Evolutionary conservation across 2,888 invertebrate genomes (phyloP).

Genomic region (Exocentrus adspersus): DNA sequence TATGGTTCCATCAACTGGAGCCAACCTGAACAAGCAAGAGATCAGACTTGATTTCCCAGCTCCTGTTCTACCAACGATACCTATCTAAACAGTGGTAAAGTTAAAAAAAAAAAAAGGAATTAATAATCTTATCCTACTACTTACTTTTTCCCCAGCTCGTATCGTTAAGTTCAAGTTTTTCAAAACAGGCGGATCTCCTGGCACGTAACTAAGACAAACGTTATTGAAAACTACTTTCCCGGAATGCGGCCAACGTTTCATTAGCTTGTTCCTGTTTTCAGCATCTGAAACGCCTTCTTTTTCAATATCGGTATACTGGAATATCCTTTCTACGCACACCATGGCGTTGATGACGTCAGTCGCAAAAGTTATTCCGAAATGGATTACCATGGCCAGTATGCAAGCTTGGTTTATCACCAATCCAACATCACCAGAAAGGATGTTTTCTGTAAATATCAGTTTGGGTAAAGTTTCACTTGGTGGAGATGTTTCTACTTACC

Average conservation of each 20-base stretch:
- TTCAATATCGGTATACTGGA: not conserved
- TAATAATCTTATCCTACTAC: too few relatives aligned
- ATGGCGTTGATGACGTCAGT: not conserved
- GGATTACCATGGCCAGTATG: not conserved
- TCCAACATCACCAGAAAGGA: not conserved
- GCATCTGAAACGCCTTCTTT: not conserved
- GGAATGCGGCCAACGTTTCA: conserved; percentile 68
- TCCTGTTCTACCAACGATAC: conserved; percentile 29
- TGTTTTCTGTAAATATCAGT: not conserved
- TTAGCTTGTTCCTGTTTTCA: not conserved
- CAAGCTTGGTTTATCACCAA: not conserved
- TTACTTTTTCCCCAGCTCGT: conserved; percentile 73
- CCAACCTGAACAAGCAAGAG: conserved; percentile 83
- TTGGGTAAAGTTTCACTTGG: not conserved
- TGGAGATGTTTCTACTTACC: conserved; percentile 59
- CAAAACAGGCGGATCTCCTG: conserved; percentile 73
- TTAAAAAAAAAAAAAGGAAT: too few relatives aligned
- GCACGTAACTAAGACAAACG: conserved; percentile 72
- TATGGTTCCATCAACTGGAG: conserved; percentile 80
- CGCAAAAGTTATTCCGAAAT: not conserved
- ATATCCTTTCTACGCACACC: conserved; percentile 1
- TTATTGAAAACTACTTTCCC: conserved; percentile 71
- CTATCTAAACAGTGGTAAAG: conserved; percentile 27
- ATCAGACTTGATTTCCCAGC: conserved; percentile 82
- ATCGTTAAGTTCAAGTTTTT: conserved; percentile 73